A percentile compares a stretch with the other conserved stretches of the same genome.
Evolutionary conservation across 1,140 invertebrate genomes (phyloP).

Genomic region (Melipona quadrifasciata): DNA sequence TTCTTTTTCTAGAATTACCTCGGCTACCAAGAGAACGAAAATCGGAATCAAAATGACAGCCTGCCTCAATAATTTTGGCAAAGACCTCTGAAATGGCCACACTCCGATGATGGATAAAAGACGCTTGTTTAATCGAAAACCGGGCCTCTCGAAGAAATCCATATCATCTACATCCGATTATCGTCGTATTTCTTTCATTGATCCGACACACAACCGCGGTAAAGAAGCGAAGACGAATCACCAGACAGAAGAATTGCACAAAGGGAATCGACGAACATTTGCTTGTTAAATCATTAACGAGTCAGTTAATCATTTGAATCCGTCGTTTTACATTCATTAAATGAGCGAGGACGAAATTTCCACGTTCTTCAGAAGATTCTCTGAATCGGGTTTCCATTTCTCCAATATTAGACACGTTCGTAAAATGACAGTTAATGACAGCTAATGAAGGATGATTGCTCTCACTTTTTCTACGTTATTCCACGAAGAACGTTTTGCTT

Average conservation of each 20-base stretch:
- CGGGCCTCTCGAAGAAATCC: conserved; percentile 15
- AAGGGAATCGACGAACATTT: not conserved
- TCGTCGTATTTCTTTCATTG: not conserved
- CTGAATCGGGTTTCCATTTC: not conserved
- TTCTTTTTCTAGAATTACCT: conserved; percentile 5
- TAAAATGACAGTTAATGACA: not conserved
- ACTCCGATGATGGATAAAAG: not conserved
- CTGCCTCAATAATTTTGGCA: not conserved
- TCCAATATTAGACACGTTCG: not conserved
- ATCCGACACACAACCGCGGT: no score
- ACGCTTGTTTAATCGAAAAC: conserved; percentile 6
- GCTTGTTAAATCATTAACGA: conserved; percentile 1
- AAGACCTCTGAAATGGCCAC: conserved; percentile 10
- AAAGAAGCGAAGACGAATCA: not conserved
- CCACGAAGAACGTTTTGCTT: not conserved
- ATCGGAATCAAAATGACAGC: not conserved
- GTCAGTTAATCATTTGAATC: not conserved
- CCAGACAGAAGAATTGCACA: not conserved
- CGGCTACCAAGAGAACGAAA: not conserved
- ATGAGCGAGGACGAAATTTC: not conserved
- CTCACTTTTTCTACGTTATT: no score
- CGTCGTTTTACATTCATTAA: not conserved
- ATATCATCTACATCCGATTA: not conserved
- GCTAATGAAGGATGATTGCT: not conserved
- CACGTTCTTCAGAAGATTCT: not conserved